Base-by-base conservation (phyloP, 2,888 invertebrate genomes). In the Heliconius cydno region DNA sequence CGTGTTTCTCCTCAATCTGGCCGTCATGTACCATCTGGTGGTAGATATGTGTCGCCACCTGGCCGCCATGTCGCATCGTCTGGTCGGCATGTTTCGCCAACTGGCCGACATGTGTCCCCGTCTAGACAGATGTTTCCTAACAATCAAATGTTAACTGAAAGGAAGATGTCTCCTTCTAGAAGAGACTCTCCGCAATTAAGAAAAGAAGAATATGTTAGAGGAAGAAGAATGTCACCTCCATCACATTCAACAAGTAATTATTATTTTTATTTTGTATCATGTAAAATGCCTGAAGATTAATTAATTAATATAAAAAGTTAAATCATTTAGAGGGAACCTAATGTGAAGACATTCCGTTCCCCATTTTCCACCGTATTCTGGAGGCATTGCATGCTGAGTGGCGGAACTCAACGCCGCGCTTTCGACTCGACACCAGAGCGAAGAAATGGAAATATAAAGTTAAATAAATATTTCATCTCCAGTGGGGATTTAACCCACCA, bases 11-110 rank as follows among this genome's bases (percentile, higher is more conserved):
- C 84, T 1, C 84, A 79, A 1, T 52, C 71, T 52, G 63, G 28
- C 22, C 46, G 65, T 19, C 71, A 46, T 15, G 34, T 25, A 19
- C 65, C 19, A 28, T 15, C n/a, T 77, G 82, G 85, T 19, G 81
- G 86, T 65, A 70, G 85, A 28, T 83, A 85, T 12, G 84, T 86
- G 65, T 85, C 86, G 0, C 85, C 88, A 9, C 6, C 82, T 0
- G 84, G 83, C 0, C 82, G 85, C n/a, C 75, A 83, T 9, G 38
- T 82, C 22, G 73, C 71, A n/a, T 81, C 84, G 1, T 84, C 80
- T 1, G 86, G 80, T 0, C 82, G 86, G 3, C 76, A 83, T 6
- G 72, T 71, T 30, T 77, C 80, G 0, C 78, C 80, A 28, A n/a
- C 73, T 46, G 66, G 65, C n/a, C 46, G 72, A 70, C 66, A 60